Evolutionary conservation across 2,797 vertebrate genomes (phyloP), one percentile per base, ranked within the genome.

Genomic region (Neosalanx taihuensis): DNA sequence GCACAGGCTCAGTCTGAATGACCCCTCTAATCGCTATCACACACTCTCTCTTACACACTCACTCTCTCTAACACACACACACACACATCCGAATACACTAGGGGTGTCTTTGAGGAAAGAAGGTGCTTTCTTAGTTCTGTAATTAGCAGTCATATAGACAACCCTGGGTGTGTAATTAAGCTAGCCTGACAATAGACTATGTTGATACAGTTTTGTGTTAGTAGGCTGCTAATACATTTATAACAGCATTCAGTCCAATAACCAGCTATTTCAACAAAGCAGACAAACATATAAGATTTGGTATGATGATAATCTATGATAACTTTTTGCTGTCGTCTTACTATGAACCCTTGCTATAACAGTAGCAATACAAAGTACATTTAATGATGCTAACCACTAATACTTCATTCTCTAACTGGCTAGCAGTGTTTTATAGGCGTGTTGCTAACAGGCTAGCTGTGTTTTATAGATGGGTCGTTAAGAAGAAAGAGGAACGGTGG

Each of bases 1-100:
- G 87, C 70, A 71, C 53, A 71, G 74, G 69, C 81, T 83, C 78
- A 84, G 56, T 74, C 64, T 72, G 76, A 73, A 78, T 75, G 81
- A 81, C 79, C 75, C 83, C 71, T 70, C 31, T 3, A 33, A 81
- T 53, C 51, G 56, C 10, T 29, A 23, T 17, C 81, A 35, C 18
- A 64, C 33, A 23, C 63, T 37, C 9, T 41, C 37, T 9, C 78
- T 76, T 2, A 30, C 65, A 56, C 10, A 53, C 46, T 18, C 81
- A 77, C 78, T 76, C 76, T 81, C 73, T 80, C 74, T 83, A 66
- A 67, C 73, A 63, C 65, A 77, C 74, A 74, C 63, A 63, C 6
- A 33, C 33, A 64, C 18, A 23, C 63, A 23, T n/a, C 35, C 10
- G 64, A 59, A 4, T 41, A 23, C 74, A 69, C 26, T 15, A 18